These are phyloP conservation scores for Orthosia gothica DNA, from an alignment of 2,888 invertebrate species.

Conservation along the genomic window DNA sequence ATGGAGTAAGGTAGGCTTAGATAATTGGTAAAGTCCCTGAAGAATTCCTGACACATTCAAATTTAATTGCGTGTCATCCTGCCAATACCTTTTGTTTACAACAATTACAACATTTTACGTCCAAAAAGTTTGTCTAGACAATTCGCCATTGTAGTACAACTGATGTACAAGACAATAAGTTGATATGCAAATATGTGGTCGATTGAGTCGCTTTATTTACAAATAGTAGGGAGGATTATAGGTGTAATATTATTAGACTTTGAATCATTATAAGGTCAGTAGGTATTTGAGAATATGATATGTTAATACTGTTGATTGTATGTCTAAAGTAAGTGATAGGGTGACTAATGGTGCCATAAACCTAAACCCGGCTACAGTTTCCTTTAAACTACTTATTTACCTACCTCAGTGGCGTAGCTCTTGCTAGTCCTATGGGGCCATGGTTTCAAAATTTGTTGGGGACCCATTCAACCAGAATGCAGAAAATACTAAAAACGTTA, in stretches of 20 bases:
- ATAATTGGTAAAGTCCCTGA: neutral
- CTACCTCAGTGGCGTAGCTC: too few species aligned
- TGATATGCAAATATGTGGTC: slow-evolving; percentile 54
- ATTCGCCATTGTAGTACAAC: slow-evolving; percentile 58
- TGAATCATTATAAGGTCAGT: slow-evolving; percentile 61
- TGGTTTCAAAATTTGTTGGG: too few species aligned
- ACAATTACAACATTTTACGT: slow-evolving; percentile 6
- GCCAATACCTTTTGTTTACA: slow-evolving; percentile 3
- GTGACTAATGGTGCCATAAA: slow-evolving; percentile 1
- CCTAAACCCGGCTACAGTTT: neutral
- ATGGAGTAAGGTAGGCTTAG: neutral
- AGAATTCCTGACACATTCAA: neutral
- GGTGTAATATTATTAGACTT: slow-evolving; percentile 28
- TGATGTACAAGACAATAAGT: slow-evolving; percentile 60
- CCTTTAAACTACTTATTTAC: too few species aligned
- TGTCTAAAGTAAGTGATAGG: neutral
- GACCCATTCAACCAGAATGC: too few species aligned
- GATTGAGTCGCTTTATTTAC: slow-evolving; percentile 48
- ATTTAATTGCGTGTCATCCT: neutral
- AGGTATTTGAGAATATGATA: slow-evolving; percentile 29
- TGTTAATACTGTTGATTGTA: slow-evolving; percentile 21
- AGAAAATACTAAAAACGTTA: too few species aligned
- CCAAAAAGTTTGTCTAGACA: slow-evolving; percentile 58
- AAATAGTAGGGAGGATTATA: slow-evolving; percentile 48
- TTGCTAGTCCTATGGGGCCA: too few species aligned